Percentiles rank a stretch among this genome's conserved stretches.
These are phyloP conservation scores for Coenonympha arcania DNA, from an alignment of 2,888 invertebrate species.

Conservation along the genomic window DNA sequence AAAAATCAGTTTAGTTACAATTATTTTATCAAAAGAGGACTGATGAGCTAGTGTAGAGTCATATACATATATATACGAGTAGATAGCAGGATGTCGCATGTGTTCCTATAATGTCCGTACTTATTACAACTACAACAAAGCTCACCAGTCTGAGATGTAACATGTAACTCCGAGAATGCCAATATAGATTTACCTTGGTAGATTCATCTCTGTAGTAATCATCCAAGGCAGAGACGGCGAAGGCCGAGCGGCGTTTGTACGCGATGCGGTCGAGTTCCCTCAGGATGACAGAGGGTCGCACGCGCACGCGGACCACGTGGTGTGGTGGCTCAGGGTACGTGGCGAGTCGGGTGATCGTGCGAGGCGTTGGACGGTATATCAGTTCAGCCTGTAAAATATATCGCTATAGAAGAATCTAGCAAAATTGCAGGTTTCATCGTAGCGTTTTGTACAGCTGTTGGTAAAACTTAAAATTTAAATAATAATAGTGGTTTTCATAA, in stretches of 20 bases:
- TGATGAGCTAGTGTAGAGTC: no score
- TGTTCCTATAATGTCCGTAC: no score
- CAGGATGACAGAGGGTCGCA: constrained; percentile 78
- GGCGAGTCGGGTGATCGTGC: constrained; percentile 74
- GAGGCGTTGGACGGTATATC: constrained; percentile 64
- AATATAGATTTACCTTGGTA: constrained; percentile 74
- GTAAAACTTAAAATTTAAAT: not conserved
- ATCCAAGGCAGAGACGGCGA: constrained; percentile 79
- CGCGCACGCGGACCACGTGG: constrained; percentile 72
- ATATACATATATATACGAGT: no score
- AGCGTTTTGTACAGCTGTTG: not conserved
- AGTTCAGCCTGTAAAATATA: constrained; percentile 56
- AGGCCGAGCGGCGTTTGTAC: constrained; percentile 75
- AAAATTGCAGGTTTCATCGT: not conserved
- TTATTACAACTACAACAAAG: no score
- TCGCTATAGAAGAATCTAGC: constrained; percentile 2
- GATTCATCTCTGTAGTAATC: constrained; percentile 85
- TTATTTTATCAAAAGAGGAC: no score
- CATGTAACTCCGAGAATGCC: no score
- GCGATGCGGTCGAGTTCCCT: constrained; percentile 80
- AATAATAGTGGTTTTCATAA: no score
- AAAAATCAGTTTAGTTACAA: no score
- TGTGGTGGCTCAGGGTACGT: constrained; percentile 75
- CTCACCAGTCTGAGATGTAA: no score
- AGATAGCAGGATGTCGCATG: no score